These are phyloP conservation scores for Hydrotaea cyrtoneurina DNA, from an alignment of 2,888 invertebrate species.

Conservation along the genomic window DNA sequence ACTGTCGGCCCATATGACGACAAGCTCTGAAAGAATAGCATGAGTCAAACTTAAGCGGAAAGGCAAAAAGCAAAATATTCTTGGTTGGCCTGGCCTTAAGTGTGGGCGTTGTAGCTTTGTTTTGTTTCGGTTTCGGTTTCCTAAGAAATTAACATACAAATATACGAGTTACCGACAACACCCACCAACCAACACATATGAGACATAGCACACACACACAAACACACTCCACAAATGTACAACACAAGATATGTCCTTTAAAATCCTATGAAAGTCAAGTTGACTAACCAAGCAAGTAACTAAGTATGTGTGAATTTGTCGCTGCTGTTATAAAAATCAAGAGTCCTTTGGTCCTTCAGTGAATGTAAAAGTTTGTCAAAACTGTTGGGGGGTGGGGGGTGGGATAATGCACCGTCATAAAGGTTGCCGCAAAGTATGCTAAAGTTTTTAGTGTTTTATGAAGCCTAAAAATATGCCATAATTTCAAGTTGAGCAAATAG, in stretches of 20 bases:
- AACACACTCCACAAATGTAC: background rate
- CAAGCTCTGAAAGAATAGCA: background rate
- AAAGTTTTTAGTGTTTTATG: conserved; percentile 40
- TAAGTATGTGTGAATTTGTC: conserved; percentile 13
- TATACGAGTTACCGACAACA: background rate
- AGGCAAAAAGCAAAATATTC: conserved; percentile 11
- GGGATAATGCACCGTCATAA: background rate
- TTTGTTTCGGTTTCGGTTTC: conserved; percentile 18
- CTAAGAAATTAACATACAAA: conserved; percentile 32
- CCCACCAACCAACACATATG: conserved; percentile 1
- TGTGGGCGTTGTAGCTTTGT: conserved; percentile 20
- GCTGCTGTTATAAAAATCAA: conserved; percentile 5
- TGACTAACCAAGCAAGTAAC: background rate
- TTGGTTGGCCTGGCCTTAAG: conserved; percentile 8
- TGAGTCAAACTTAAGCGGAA: background rate
- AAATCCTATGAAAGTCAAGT: conserved; percentile 40
- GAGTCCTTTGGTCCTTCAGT: conserved; percentile 21
- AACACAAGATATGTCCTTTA: conserved; percentile 39
- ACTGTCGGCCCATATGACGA: background rate
- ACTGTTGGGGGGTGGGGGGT: conserved; percentile 15
- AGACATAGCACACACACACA: background rate
- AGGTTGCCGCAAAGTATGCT: conserved; percentile 7
- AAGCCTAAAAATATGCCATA: conserved; percentile 56
- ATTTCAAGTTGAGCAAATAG: conserved; percentile 51
- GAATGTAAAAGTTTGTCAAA: conserved; percentile 52